These are phyloP conservation scores for Camponotus vicinus DNA, from an alignment of 1,140 invertebrate species.

Conservation along the genomic window DNA sequence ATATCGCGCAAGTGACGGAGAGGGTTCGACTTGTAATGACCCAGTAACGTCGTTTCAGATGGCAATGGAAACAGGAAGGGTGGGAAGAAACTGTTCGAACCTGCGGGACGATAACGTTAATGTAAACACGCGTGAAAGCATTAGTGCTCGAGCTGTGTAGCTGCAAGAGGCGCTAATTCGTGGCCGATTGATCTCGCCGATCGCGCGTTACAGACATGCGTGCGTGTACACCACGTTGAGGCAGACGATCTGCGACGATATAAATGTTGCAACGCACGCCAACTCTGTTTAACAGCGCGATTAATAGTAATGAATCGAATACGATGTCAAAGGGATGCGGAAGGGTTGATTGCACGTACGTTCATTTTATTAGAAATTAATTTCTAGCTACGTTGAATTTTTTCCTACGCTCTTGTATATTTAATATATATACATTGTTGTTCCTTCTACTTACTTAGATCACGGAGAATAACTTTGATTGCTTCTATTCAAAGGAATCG, in stretches of 20 bases:
- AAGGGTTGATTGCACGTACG: not conserved
- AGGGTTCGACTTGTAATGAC: constrained; percentile 49
- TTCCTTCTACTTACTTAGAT: not conserved
- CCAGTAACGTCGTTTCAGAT: constrained; percentile 14
- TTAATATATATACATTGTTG: no score
- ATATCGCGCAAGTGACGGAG: constrained; percentile 36
- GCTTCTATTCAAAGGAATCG: constrained; percentile 21
- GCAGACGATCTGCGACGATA: constrained; percentile 4
- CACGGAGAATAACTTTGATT: not conserved
- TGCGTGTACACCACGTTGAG: not conserved
- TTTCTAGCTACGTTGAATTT: not conserved
- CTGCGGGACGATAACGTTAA: constrained; percentile 73
- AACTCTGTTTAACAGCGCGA: not conserved
- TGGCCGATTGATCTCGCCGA: constrained; percentile 58
- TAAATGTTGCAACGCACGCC: not conserved
- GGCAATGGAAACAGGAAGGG: not conserved
- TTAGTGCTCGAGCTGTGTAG: constrained; percentile 55
- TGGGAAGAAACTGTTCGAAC: constrained; percentile 64
- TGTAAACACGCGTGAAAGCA: constrained; percentile 77
- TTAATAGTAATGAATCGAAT: constrained; percentile 10
- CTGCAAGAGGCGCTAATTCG: constrained; percentile 44
- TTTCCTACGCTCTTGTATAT: not conserved
- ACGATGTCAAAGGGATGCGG: not conserved
- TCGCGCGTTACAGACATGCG: constrained; percentile 18
- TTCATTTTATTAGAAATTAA: constrained; percentile 12